A percentile compares a stretch with the other conserved stretches of the same genome.
Evolutionary conservation across 2,113 vertebrate species (phyloP).

Genomic region (Choloepus hoffmanni): DNA sequence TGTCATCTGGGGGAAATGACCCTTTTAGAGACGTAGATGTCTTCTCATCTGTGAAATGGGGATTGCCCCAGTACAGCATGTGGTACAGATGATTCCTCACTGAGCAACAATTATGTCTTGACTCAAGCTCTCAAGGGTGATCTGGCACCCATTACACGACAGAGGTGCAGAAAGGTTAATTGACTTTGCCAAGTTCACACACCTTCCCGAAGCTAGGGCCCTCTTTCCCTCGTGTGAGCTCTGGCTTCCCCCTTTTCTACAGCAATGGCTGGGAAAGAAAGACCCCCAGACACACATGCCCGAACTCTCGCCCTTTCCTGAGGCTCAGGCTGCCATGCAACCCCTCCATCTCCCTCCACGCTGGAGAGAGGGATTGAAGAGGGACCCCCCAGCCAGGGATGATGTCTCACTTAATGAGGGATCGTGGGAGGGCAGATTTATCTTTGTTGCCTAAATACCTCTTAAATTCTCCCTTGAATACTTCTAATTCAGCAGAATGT

Average conservation of each 20-base stretch:
- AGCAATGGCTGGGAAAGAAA: neutral
- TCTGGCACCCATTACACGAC: neutral
- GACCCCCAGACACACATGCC: neutral
- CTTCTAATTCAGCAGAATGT: slow-evolving; percentile 78
- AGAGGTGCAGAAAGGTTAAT: neutral
- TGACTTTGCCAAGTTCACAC: neutral
- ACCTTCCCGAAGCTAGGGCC: neutral
- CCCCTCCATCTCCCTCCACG: neutral
- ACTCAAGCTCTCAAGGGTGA: neutral
- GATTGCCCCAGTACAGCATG: neutral
- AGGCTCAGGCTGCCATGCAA: accelerated
- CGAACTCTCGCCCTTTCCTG: neutral
- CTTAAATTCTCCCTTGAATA: slow-evolving; percentile 77
- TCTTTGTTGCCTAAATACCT: slow-evolving; percentile 82
- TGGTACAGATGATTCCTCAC: neutral
- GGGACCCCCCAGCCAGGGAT: neutral
- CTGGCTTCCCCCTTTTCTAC: neutral
- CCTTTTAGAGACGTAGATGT: neutral
- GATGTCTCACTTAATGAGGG: slow-evolving; percentile 63
- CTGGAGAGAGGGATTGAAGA: neutral
- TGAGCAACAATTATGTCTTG: neutral
- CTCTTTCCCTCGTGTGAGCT: neutral
- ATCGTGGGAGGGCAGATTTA: slow-evolving; percentile 70
- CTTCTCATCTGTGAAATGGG: neutral
- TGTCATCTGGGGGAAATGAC: neutral